Evolutionary conservation across 2,888 invertebrate genomes (phyloP), one percentile per base, ranked within the genome.

Genomic region (Branchellion lobata): DNA sequence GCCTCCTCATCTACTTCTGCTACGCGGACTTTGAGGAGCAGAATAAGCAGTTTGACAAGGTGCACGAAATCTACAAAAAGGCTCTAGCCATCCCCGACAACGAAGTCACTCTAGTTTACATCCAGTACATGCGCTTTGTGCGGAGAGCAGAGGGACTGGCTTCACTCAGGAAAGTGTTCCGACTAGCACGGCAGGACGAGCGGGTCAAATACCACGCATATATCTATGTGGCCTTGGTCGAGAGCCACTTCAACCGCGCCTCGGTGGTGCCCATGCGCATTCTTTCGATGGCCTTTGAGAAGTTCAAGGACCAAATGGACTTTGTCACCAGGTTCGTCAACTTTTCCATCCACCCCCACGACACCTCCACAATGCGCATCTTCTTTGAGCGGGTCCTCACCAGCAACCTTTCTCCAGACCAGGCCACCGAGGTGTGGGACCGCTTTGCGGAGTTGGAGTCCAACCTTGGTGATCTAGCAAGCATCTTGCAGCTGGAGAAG

Each of bases 111-210:
- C 89, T 99, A 90, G 94, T 94, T 0, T 99, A 95, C 86, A 94
- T 99, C 24, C 99, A 99, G 86, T 96, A 97, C 86, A 99, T 99
- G 98, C 96, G 97, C 89, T 99, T 99, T 87, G 94, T 96, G 0
- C 90, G 99, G 21, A 90, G 99, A 75, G 96, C 97, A 0, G 98
- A 99, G 87, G 99, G 99, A 33, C 98, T 99, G 83, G 97, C 97
- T 88, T 93, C 96, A 0, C 97, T 98, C 0, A 89, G 99, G 84
- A 91, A 92, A 0, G 93, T 99, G 21, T 99, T 99, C 87, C 97
- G 97, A 87, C 90, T 93, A 83, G 97, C 97, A 0, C 90, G 99
- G 31, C 97, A 98, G 86, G 98, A 99, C 86, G 87, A 90, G 1
- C 86, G 91, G 27, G 92, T 92, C 0, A 92, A 92, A 0, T 95